Base-by-base conservation (phyloP, 2,113 vertebrate species). In the Hyperopisus bebe region DNA sequence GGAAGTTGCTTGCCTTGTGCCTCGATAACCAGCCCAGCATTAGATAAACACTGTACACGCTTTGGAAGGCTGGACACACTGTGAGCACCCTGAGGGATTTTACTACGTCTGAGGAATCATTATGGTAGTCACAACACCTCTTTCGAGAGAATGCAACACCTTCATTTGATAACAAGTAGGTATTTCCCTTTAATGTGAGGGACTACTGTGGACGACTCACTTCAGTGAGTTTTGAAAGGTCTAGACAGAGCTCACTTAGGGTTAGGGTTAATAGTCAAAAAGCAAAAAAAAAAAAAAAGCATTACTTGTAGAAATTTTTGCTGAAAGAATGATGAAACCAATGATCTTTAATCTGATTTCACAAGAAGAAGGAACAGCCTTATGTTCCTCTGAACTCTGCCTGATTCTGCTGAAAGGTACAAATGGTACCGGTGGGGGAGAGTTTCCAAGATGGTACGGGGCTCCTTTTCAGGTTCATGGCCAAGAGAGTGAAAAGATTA, bases 141-240 rank as follows among this genome's bases (percentile, higher is more conserved):
- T 9, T 47, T n/a, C 1, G 21, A 47, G 21, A 47, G 82, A 46
- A 44, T 5, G 7, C 91, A 91, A 93, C 93, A 92, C 93, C 93
- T 90, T 94, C 92, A 92, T 92, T 92, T 93, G 92, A 94, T 93
- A 94, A 92, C 94, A 93, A 94, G 93, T 91, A 92, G 92, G 93
- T 92, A 94, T 93, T 94, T 93, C 92, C 91, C 89, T 90, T 89
- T 88, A 90, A 90, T 91, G 91, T 19, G 74, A 7, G 13, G 92
- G 91, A 90, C 87, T 85, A 21, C 53, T 91, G 90, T 89, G 91
- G 88, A 92, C 17, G 13, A 70, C 15, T 35, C 90, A 89, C 93
- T 93, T 89, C 91, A 92, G 91, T 91, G 90, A 91, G 92, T 44
- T 87, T 91, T 90, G 80, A 50, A n/a, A 88, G 90, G 89, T 91